Base-by-base conservation (phyloP, 1,140 invertebrate genomes). In the Tetramorium parvispinum region DNA sequence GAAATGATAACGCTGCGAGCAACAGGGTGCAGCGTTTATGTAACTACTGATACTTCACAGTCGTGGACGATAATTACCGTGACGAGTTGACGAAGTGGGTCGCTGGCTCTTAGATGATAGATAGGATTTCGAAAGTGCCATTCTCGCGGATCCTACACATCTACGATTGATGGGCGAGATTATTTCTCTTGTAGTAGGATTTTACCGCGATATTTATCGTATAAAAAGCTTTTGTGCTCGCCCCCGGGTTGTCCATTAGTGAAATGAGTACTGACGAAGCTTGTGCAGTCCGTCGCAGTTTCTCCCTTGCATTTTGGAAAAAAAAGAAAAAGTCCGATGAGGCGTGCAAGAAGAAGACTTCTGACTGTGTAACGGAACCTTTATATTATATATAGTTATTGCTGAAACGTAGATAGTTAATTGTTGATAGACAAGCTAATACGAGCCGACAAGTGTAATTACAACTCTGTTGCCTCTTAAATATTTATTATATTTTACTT, bases 41-140 rank as follows among this genome's bases (percentile, higher is more conserved):
- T 61, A 51, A 82, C 24, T 11, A 13, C 37, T 59, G 6, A 5
- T 24, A 43, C 37, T 55, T 81, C 3, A 32, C 32, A 81, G 32
- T 46, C 18, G 21, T 13, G 21, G n/a, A 71, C 32, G 71, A 88
- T 89, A 88, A 89, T 88, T 89, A 53, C 43, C 0, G 32, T 51
- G 66, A 73, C 32, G 21, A 61, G 46, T 40, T 16, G 10, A 32
- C 21, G 24, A 83, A 87, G 63, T 71, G 18, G 32, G 49, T 61
- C 53, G 73, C 6, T 7, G 43, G 10, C 4, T 59, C 1, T 82
- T 71, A 68, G 78, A 81, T 81, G 32, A 46, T 49, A 73, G 79
- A 75, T 83, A 71, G 10, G 18, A 57, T 73, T 73, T 73, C 18
- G 66, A 73, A 82, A 82, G 18, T 59, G 5, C 21, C 5, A 46